phyloP scores from a whole-genome alignment of 92 coral and sea anemone species.

The Paragorgia papillata region DNA sequence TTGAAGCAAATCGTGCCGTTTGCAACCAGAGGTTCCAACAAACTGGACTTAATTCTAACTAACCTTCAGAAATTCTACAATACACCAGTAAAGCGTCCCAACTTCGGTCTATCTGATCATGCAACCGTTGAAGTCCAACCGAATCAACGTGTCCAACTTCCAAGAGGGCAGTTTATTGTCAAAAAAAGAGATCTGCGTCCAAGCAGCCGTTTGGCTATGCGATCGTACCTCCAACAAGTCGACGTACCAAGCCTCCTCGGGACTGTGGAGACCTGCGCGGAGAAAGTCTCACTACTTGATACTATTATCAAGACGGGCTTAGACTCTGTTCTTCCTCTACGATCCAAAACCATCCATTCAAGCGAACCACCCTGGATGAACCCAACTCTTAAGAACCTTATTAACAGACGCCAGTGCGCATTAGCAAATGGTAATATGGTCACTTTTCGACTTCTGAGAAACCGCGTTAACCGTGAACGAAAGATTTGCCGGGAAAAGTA shows the following conservation, averaged over 20 bases:
- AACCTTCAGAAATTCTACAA: slow-evolving; percentile 9
- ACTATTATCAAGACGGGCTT: slow-evolving; percentile 33
- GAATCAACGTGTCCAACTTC: background rate
- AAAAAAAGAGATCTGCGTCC: slow-evolving; percentile 10
- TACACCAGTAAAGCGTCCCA: slow-evolving; percentile 3
- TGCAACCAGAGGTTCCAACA: slow-evolving; percentile 21
- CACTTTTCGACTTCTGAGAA: too few species aligned
- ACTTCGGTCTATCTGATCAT: slow-evolving; percentile 35
- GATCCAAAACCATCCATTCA: slow-evolving; percentile 19
- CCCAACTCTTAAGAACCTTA: too few species aligned
- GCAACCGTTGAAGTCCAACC: slow-evolving; percentile 21
- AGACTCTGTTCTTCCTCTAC: slow-evolving; percentile 4
- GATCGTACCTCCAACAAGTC: slow-evolving; percentile 30
- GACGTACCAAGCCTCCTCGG: slow-evolving; percentile 23
- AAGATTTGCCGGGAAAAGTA: too few species aligned
- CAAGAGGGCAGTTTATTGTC: background rate
- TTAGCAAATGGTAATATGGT: slow-evolving; percentile 6
- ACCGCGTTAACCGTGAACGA: too few species aligned
- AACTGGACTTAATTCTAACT: slow-evolving; percentile 14
- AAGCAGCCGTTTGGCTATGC: slow-evolving; percentile 32
- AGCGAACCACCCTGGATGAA: slow-evolving; percentile 36
- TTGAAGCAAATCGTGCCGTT: slow-evolving; percentile 24
- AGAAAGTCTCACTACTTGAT: slow-evolving; percentile 9
- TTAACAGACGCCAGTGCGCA: background rate
- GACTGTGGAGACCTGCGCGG: slow-evolving; percentile 19